Conservation (phyloP, 1,140 invertebrate genomes). For the Odontomachus brunneus region DNA sequence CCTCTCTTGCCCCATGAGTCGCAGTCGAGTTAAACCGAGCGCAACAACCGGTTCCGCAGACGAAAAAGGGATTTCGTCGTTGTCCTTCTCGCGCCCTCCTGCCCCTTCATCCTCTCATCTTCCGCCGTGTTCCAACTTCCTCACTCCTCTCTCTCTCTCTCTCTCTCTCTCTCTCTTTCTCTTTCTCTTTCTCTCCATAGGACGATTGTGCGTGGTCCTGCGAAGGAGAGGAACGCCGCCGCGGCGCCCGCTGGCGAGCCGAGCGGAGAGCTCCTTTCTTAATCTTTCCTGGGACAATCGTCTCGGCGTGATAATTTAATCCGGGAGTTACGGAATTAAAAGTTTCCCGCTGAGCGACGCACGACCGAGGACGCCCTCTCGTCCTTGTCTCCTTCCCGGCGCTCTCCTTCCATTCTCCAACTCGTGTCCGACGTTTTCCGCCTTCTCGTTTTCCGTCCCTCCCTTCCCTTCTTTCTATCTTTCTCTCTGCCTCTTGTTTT, state of each 20-base stretch:
- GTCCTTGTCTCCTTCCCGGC: conserved; percentile 20
- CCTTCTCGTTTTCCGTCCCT: conserved; percentile 2
- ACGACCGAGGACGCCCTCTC: conserved; percentile 67
- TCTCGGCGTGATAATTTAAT: conserved; percentile 83
- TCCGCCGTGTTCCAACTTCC: not conserved
- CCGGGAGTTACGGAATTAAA: conserved; percentile 83
- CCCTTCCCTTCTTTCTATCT: not conserved
- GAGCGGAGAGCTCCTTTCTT: conserved; percentile 75
- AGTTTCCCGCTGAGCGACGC: conserved; percentile 81
- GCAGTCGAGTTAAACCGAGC: conserved; percentile 73
- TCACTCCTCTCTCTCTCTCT: too few species aligned
- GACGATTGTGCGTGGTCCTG: conserved; percentile 64
- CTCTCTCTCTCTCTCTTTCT: conserved; percentile 20
- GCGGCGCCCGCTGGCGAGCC: conserved; percentile 55
- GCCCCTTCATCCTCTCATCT: not conserved
- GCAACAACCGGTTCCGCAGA: conserved; percentile 72
- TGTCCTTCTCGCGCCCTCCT: conserved; percentile 15
- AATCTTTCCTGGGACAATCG: conserved; percentile 82
- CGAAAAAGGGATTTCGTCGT: conserved; percentile 73
- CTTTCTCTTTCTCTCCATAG: conserved; percentile 8
- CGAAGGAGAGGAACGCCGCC: conserved; percentile 65
- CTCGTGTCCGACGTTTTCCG: conserved; percentile 32
- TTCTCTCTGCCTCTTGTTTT: conserved; percentile 2
- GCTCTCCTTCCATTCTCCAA: conserved; percentile 6
- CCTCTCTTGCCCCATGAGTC: conserved; percentile 52